Evolutionary conservation across 1,140 invertebrate genomes (phyloP).

Genomic region (Vanessa atalanta): DNA sequence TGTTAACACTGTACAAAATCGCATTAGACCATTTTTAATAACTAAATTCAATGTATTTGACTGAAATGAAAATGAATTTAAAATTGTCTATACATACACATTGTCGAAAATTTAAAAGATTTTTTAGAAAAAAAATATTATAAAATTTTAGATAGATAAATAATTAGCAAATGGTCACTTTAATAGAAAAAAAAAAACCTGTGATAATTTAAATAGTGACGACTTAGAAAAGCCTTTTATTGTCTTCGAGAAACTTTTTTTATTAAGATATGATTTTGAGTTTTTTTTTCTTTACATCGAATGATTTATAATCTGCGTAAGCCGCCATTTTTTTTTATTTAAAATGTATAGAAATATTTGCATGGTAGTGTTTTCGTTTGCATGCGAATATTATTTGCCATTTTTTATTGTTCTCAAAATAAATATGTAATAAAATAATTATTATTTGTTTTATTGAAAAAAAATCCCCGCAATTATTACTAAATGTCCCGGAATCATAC

Average conservation of each 20-base stretch:
- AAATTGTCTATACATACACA: conserved; percentile 16
- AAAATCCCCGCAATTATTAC: no score
- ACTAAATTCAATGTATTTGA: conserved; percentile 4
- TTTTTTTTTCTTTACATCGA: conserved; percentile 5
- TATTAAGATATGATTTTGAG: conserved; percentile 15
- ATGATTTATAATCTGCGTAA: background rate
- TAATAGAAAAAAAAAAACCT: conserved; percentile 43
- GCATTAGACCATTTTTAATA: background rate
- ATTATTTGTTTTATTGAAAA: conserved; percentile 40
- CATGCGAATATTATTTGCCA: conserved; percentile 68
- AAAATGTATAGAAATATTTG: conserved; percentile 51
- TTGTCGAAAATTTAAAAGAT: background rate
- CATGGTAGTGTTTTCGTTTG: conserved; percentile 71
- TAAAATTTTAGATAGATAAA: conserved; percentile 32
- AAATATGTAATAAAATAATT: conserved; percentile 52
- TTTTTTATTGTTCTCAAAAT: conserved; percentile 61
- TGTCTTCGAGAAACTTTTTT: background rate
- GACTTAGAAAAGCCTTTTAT: conserved; percentile 21
- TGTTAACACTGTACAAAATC: background rate
- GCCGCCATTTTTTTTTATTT: conserved; percentile 9
- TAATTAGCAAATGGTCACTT: conserved; percentile 32
- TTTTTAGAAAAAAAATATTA: background rate
- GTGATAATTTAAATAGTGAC: conserved; percentile 53
- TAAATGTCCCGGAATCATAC: no score
- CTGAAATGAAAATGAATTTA: conserved; percentile 17